Evolutionary conservation across 2,113 vertebrate species (phyloP).

Genomic region (Heteronetta atricapilla): DNA sequence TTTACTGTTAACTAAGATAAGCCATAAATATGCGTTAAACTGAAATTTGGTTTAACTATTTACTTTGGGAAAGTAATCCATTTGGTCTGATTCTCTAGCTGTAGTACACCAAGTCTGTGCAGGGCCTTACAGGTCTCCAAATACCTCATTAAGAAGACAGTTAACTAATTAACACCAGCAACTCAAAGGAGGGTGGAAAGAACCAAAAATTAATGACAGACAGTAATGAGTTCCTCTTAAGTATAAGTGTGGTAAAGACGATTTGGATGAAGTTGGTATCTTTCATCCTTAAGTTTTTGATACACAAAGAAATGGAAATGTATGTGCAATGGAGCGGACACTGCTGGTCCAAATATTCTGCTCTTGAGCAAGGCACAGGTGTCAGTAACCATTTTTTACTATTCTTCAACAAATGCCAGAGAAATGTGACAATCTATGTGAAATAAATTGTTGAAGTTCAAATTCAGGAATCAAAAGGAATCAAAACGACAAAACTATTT

Average conservation of each 20-base stretch:
- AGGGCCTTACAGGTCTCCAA: not conserved
- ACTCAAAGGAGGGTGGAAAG: not conserved
- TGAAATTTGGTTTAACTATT: not conserved
- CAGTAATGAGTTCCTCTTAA: not conserved
- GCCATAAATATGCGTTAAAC: not conserved
- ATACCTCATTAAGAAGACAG: not conserved
- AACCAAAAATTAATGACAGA: not conserved
- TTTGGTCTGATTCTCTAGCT: not conserved
- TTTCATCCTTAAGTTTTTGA: not conserved
- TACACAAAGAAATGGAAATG: not conserved
- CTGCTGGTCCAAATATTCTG: not conserved
- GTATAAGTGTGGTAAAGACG: not conserved
- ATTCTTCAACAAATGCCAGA: not conserved
- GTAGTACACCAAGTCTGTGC: not conserved
- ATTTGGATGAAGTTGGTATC: not conserved
- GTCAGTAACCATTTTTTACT: not conserved
- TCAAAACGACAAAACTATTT: not conserved
- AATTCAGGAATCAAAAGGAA: not conserved
- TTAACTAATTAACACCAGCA: not conserved
- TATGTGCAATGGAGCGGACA: not conserved
- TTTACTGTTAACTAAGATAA: constrained; percentile 20
- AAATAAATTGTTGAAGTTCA: not conserved
- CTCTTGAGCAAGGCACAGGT: not conserved
- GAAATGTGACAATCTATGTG: not conserved
- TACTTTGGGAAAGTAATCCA: not conserved